Evolutionary conservation across 2,888 invertebrate species (phyloP).

Genomic region (Polydrusus pterygomalis): DNA sequence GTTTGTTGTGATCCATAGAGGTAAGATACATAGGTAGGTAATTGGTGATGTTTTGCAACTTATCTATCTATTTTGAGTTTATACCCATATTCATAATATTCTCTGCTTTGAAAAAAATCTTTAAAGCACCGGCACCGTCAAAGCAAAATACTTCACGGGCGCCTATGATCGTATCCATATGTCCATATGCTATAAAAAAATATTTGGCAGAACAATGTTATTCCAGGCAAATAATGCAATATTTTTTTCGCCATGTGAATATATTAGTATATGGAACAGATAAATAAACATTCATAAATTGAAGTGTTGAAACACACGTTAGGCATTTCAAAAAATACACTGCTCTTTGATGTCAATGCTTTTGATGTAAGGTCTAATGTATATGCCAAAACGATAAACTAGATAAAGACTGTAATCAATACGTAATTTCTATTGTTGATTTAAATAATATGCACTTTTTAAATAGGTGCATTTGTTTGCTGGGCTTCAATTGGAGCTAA

Average conservation of each 20-base stretch:
- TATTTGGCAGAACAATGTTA: constrained; percentile 23
- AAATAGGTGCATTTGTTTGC: too few species aligned
- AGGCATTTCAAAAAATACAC: constrained; percentile 21
- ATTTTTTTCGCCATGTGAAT: constrained; percentile 30
- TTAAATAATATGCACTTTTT: too few species aligned
- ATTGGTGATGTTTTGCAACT: too few species aligned
- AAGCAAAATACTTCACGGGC: neutral
- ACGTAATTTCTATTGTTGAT: too few species aligned
- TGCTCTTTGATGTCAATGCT: constrained; percentile 25
- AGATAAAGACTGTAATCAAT: neutral
- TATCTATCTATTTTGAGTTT: too few species aligned
- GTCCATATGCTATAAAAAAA: constrained; percentile 7
- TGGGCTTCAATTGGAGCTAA: too few species aligned
- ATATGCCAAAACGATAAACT: neutral
- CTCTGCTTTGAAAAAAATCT: neutral
- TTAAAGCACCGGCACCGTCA: neutral
- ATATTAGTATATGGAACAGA: constrained; percentile 1
- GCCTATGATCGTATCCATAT: constrained; percentile 9
- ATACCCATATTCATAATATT: too few species aligned
- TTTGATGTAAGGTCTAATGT: too few species aligned
- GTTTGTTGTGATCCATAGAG: too few species aligned
- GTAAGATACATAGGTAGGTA: too few species aligned
- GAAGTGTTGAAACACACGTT: constrained; percentile 27
- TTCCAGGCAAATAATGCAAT: constrained; percentile 21
- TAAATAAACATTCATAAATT: constrained; percentile 27